These are phyloP conservation scores for Enteromius viviparus DNA, from an alignment of 2,797 vertebrate genomes.

Conservation along the genomic window DNA sequence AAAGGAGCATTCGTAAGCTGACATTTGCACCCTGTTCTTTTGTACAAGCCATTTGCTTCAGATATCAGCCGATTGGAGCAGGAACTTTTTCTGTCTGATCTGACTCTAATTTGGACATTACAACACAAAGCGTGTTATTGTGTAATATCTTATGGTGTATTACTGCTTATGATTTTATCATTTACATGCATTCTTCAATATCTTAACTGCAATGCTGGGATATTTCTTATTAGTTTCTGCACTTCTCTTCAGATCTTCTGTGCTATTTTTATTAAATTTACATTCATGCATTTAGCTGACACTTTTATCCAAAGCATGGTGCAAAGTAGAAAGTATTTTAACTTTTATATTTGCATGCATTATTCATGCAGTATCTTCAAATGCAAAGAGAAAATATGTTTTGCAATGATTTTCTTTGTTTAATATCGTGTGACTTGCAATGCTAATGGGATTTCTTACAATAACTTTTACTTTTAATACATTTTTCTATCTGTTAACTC, in stretches of 20 bases:
- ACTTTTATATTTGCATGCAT: not conserved
- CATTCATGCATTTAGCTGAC: not conserved
- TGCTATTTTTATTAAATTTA: not conserved
- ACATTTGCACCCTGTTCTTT: not conserved
- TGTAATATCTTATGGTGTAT: not conserved
- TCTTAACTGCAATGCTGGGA: not conserved
- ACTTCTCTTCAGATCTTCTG: not conserved
- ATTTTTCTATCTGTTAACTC: too few relatives aligned
- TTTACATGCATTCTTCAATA: not conserved
- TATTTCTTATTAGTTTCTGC: not conserved
- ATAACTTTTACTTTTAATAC: constrained; percentile 18
- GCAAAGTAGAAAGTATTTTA: not conserved
- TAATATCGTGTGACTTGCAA: not conserved
- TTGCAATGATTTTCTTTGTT: not conserved
- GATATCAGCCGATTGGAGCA: not conserved
- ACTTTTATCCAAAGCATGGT: not conserved
- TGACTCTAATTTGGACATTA: not conserved
- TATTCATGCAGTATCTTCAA: not conserved
- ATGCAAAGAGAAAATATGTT: not conserved
- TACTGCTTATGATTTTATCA: not conserved
- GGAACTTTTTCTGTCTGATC: not conserved
- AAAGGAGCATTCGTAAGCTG: not conserved
- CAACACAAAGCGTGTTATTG: not conserved
- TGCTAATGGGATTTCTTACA: not conserved
- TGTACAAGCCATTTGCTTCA: not conserved